A percentile compares a stretch with the other conserved stretches of the same genome.
Conservation (phyloP, 2,797 vertebrate species). For the Melanotaenia maccullochi region DNA sequence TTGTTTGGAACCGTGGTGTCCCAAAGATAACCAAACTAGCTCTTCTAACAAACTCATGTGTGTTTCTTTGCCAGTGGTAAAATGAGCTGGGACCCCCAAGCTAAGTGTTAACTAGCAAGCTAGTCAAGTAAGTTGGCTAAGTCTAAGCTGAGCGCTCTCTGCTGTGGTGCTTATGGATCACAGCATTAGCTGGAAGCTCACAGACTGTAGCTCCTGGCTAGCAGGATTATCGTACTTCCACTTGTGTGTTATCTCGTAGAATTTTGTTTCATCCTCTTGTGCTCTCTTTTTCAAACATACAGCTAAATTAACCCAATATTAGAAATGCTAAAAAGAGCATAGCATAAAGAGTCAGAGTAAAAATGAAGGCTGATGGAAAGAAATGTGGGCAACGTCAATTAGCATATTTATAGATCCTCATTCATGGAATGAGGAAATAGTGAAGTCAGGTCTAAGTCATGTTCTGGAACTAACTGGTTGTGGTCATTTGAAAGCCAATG, state of each 20-base stretch:
- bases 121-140: too few relatives aligned
- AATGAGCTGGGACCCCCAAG: not conserved
- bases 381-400: not conserved
- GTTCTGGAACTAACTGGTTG: too few relatives aligned
- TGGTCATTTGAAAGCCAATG: too few relatives aligned
- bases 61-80: not conserved
- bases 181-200: not conserved
- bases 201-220: not conserved
- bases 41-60: not conserved
- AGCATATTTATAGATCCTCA: not conserved
- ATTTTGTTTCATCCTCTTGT: not conserved
- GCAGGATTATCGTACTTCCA: not conserved
- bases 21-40: too few relatives aligned
- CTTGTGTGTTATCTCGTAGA: not conserved
- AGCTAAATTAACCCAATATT: not conserved
- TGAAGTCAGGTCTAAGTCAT: too few relatives aligned
- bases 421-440: not conserved
- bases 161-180: not conserved
- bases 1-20: too few relatives aligned
- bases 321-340: not conserved
- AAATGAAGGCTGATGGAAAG: not conserved
- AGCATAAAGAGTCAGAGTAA: not conserved
- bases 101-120: not conserved
- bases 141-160: too few relatives aligned
- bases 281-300: not conserved